phyloP scores from a whole-genome alignment of 2,797 vertebrate genomes.

The Smutsia gigantea region DNA sequence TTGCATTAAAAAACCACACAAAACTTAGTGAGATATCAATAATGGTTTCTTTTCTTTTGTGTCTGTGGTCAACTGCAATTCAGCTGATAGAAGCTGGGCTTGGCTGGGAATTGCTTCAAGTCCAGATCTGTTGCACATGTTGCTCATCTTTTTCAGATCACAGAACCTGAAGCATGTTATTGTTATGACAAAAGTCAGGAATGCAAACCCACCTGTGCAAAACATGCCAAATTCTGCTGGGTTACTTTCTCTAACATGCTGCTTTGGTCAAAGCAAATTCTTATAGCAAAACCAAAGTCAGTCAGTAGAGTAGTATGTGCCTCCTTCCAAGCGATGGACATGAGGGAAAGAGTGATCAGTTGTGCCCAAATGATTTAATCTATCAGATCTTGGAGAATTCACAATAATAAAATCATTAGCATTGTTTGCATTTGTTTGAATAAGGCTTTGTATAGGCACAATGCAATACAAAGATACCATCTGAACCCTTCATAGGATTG shows the following conservation, averaged over 20 bases:
- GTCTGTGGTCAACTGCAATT: not conserved
- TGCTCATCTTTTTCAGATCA: not conserved
- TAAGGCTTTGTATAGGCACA: not conserved
- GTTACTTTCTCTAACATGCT: not conserved
- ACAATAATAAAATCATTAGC: not conserved
- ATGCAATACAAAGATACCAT: not conserved
- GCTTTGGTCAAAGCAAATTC: not conserved
- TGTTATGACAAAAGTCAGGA: not conserved
- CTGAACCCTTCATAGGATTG: not conserved
- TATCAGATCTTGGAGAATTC: not conserved
- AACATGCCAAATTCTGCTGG: not conserved
- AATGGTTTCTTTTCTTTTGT: not conserved
- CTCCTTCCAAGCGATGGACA: not conserved
- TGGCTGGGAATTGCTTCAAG: not conserved
- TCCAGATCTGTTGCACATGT: not conserved
- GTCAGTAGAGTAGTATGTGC: not conserved
- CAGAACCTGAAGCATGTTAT: not conserved
- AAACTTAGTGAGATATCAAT: not conserved
- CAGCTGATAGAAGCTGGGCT: not conserved
- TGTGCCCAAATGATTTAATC: not conserved
- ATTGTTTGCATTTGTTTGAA: not conserved
- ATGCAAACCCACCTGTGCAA: not conserved
- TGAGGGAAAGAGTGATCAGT: not conserved
- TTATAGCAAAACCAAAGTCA: not conserved
- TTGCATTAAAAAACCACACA: not conserved